Evolutionary conservation across 2,888 invertebrate species (phyloP).

Genomic region (Hoplodrina blanda): DNA sequence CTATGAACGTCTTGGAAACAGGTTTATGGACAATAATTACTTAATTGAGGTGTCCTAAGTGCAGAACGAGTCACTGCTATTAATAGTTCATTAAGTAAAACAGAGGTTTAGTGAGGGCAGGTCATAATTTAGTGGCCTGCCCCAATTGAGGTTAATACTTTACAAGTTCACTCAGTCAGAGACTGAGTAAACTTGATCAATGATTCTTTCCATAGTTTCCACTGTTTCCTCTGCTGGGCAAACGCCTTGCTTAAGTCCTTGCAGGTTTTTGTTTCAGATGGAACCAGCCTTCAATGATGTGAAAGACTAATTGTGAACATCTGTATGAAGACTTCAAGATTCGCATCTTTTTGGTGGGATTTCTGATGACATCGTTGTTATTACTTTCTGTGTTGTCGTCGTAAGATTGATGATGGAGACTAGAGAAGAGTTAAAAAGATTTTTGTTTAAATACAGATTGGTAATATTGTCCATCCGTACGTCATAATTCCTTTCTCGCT

Average conservation of each 20-base stretch:
- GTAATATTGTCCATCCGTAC: constrained; percentile 19
- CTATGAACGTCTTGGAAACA: constrained; percentile 37
- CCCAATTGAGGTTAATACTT: no score
- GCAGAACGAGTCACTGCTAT: constrained; percentile 22
- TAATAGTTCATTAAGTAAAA: constrained; percentile 51
- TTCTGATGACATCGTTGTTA: background rate
- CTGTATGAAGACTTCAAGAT: background rate
- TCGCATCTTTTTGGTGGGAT: background rate
- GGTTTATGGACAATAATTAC: constrained; percentile 63
- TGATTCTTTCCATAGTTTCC: background rate
- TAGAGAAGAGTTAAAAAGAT: background rate
- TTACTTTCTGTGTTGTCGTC: background rate
- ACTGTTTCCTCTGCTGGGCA: no score
- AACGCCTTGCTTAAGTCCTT: no score
- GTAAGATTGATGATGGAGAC: background rate
- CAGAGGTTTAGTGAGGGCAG: constrained; percentile 24
- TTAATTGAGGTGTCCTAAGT: constrained; percentile 46
- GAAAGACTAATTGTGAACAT: background rate
- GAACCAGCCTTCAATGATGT: no score
- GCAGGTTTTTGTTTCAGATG: no score
- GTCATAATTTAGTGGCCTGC: constrained; percentile 6
- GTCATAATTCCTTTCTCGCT: constrained; percentile 39
- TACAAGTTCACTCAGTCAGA: background rate
- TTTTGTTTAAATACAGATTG: constrained; percentile 15
- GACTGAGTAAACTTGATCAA: background rate